A percentile compares a stretch with the other conserved stretches of the same genome.
Evolutionary conservation across 2,797 vertebrate species (phyloP).

Genomic region (Kryptopterus vitreolus): DNA sequence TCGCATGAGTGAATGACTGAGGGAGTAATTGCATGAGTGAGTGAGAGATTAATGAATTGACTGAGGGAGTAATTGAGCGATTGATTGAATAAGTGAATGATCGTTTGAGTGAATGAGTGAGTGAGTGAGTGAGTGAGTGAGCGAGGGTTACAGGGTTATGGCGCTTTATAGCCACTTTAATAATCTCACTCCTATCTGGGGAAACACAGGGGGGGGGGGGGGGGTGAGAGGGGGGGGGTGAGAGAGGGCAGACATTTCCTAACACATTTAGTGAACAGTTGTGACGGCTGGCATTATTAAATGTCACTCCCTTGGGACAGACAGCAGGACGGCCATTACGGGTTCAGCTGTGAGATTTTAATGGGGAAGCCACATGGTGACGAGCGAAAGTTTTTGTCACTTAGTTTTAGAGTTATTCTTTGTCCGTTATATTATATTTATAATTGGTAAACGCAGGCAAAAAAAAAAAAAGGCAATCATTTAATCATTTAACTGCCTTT

Average conservation of each 20-base stretch:
- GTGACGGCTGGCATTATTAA: slow-evolving; percentile 51
- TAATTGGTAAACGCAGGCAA: background rate
- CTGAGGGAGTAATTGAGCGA: too few relatives aligned
- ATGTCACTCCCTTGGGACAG: slow-evolving; percentile 49
- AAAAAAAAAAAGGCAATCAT: background rate
- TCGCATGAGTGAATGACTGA: too few relatives aligned
- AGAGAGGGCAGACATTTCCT: slow-evolving; percentile 25
- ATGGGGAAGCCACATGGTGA: background rate
- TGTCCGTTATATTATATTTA: background rate
- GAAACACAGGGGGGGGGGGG: slow-evolving; percentile 23
- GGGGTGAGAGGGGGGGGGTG: slow-evolving; percentile 28
- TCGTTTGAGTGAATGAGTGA: background rate
- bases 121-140: background rate
- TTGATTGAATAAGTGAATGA: too few relatives aligned
- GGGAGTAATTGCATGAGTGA: too few relatives aligned
- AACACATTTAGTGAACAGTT: slow-evolving; percentile 50
- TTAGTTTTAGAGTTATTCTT: background rate
- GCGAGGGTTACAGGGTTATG: too few relatives aligned
- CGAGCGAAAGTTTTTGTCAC: slow-evolving; percentile 1
- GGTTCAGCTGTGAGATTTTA: slow-evolving; percentile 49
- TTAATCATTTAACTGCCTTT: too few relatives aligned
- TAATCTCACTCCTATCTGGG: slow-evolving; percentile 48
- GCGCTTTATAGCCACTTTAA: slow-evolving; percentile 50
- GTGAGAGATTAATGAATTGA: too few relatives aligned
- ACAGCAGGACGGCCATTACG: slow-evolving; percentile 47